Evolutionary conservation across 2,888 invertebrate species (phyloP).

Genomic region (Deladenus siricidicola): DNA sequence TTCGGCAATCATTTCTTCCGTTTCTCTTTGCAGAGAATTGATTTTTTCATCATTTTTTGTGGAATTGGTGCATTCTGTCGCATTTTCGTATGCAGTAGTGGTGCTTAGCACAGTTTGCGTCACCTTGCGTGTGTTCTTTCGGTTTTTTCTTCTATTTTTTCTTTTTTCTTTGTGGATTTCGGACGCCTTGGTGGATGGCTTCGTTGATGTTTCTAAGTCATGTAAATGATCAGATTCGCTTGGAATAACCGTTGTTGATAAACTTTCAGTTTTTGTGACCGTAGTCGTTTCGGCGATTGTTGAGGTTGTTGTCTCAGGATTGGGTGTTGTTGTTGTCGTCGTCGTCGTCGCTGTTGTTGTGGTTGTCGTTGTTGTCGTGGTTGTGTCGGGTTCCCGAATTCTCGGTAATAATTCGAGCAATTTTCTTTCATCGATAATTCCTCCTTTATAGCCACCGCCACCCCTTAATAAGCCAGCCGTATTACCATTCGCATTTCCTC

Average conservation of each 20-base stretch:
- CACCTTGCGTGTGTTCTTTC: too few species aligned
- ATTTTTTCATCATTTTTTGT: neutral
- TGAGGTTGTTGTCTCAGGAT: slow-evolving; percentile 3
- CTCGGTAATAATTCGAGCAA: slow-evolving; percentile 17
- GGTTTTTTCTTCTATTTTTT: neutral
- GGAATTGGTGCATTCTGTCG: neutral
- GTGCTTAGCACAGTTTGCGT: too few species aligned
- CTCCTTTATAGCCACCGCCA: slow-evolving; percentile 1
- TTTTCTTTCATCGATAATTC: slow-evolving; percentile 17
- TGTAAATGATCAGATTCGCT: too few species aligned
- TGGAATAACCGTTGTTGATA: neutral
- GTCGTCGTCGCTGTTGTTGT: slow-evolving; percentile 13
- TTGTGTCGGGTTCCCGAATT: slow-evolving; percentile 8
- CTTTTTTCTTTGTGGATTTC: slow-evolving; percentile 1
- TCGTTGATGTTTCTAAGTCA: too few species aligned
- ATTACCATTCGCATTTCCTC: neutral
- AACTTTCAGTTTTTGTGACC: neutral
- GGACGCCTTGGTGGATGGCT: too few species aligned
- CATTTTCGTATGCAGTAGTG: neutral
- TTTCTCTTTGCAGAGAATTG: slow-evolving; percentile 5
- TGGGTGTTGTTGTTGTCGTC: slow-evolving; percentile 11
- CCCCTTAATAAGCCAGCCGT: slow-evolving; percentile 1
- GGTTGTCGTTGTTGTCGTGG: slow-evolving; percentile 11
- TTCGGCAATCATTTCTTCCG: slow-evolving; percentile 15
- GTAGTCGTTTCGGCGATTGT: slow-evolving; percentile 2